Evolutionary conservation across 2,888 invertebrate species (phyloP), one percentile per base, ranked within the genome.

Genomic region (Tanaodytes sp.): DNA sequence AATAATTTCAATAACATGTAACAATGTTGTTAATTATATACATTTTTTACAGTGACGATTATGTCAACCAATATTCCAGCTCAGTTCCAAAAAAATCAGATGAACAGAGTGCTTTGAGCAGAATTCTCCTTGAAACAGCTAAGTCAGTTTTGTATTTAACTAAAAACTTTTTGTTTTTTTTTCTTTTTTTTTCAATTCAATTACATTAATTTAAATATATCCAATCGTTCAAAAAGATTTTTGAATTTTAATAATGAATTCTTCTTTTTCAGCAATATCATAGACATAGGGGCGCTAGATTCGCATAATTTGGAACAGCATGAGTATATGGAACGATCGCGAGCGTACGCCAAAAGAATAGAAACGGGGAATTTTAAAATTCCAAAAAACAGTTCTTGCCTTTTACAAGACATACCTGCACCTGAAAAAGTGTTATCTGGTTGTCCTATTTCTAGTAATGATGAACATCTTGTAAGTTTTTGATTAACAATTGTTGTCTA

Each of bases 231-330:
- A n/a, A n/a, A n/a, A n/a, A n/a, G n/a, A n/a, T n/a, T n/a, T n/a
- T n/a, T n/a, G n/a, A n/a, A n/a, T n/a, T n/a, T n/a, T n/a, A n/a
- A n/a, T n/a, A n/a, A n/a, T n/a, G n/a, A n/a, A n/a, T n/a, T n/a
- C n/a, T 33, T n/a, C n/a, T 33, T 33, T 33, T 3, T n/a, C 30
- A 95, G 95, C 65, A 95, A 95, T 86, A 95, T 96, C 65, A 96
- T 96, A 79, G 96, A 96, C 87, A 95, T 96, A n/a, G 93, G 94
- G 49, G 94, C 96, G 1, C 88, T 95, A 75, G 96, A 95, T 71
- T 92, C 94, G 8, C 95, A 95, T 84, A 92, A 92, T 77, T 87
- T 96, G 63, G 96, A 96, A 78, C 93, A 94, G 75, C 93, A 94
- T 79, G 96, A 95, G 84, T 95, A 93, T 85, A 89, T 91, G 78